Evolutionary conservation across 2,888 invertebrate genomes (phyloP).

Genomic region (Gymnosoma rotundatum): DNA sequence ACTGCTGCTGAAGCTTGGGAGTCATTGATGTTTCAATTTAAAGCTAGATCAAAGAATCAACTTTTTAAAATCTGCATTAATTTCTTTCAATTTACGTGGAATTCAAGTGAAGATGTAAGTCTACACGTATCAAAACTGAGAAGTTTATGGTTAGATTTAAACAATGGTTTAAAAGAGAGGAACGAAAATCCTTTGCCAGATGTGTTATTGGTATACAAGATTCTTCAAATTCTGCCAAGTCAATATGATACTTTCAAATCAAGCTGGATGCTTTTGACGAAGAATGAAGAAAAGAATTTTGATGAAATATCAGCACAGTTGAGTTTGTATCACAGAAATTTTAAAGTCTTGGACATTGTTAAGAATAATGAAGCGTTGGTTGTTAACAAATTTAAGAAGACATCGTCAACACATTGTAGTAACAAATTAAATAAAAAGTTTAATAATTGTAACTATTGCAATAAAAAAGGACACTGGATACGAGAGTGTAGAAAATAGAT

Average conservation of each 20-base stretch:
- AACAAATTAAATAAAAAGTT: too few relatives aligned
- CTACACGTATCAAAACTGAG: neutral
- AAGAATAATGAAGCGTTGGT: neutral
- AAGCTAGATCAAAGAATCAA: constrained; percentile 74
- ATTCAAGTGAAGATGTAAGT: constrained; percentile 73
- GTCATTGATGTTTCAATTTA: constrained; percentile 71
- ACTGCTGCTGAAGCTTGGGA: constrained; percentile 76
- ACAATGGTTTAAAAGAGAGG: too few relatives aligned
- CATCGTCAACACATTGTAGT: neutral
- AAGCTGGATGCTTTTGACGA: constrained; percentile 33
- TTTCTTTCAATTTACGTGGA: constrained; percentile 76
- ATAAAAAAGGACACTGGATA: too few relatives aligned
- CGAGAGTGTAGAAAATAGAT: constrained; percentile 4
- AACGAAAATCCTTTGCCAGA: too few relatives aligned
- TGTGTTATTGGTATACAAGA: too few relatives aligned
- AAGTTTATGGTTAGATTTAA: too few relatives aligned
- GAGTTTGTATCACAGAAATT: constrained; percentile 12
- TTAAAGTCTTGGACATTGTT: neutral
- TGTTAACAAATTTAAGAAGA: neutral
- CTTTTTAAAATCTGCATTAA: constrained; percentile 76
- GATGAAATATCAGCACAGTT: constrained; percentile 17
- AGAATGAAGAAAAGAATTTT: constrained; percentile 23
- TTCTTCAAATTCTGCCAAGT: constrained; percentile 58
- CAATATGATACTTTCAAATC: constrained; percentile 67
- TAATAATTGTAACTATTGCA: too few relatives aligned